Evolutionary conservation across 2,113 vertebrate species (phyloP).

Genomic region (Gallinago media): DNA sequence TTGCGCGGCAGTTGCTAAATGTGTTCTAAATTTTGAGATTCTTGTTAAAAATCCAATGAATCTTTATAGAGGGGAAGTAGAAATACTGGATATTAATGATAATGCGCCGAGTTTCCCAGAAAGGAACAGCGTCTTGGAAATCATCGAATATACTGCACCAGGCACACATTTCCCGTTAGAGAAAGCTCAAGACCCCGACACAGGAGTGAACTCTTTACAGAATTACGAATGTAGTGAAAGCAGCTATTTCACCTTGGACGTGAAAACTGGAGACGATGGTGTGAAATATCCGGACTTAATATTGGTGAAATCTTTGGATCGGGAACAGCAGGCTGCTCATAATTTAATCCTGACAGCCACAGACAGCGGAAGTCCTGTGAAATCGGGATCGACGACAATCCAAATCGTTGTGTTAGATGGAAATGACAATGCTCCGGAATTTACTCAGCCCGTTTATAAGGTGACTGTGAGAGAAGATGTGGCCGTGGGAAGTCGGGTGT

Average conservation of each 20-base stretch:
- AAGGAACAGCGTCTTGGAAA: slow-evolving; percentile 50
- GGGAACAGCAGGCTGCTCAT: slow-evolving; percentile 56
- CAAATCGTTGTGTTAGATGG: slow-evolving; percentile 56
- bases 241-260: slow-evolving; percentile 61
- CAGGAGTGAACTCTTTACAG: slow-evolving; percentile 61
- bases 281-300: slow-evolving; percentile 67
- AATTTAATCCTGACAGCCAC: slow-evolving; percentile 55
- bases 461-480: slow-evolving; percentile 50
- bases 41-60: slow-evolving; percentile 67
- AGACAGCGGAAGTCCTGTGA: slow-evolving; percentile 53
- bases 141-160: slow-evolving; percentile 46
- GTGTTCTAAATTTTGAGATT: slow-evolving; percentile 60
- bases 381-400: slow-evolving; percentile 9
- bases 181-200: slow-evolving; percentile 66
- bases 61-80: slow-evolving; percentile 50
- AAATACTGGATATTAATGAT: slow-evolving; percentile 70
- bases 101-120: slow-evolving; percentile 63
- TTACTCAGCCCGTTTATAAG: slow-evolving; percentile 53
- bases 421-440: slow-evolving; percentile 74
- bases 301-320: slow-evolving; percentile 63
- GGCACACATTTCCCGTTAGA: slow-evolving; percentile 52
- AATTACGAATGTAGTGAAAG: slow-evolving; percentile 63
- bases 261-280: slow-evolving; percentile 49
- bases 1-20: slow-evolving; percentile 35
- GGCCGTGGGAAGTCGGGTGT: slow-evolving; percentile 9